These are phyloP conservation scores for Metellina segmentata DNA, from an alignment of 2,888 invertebrate genomes.

Conservation along the genomic window DNA sequence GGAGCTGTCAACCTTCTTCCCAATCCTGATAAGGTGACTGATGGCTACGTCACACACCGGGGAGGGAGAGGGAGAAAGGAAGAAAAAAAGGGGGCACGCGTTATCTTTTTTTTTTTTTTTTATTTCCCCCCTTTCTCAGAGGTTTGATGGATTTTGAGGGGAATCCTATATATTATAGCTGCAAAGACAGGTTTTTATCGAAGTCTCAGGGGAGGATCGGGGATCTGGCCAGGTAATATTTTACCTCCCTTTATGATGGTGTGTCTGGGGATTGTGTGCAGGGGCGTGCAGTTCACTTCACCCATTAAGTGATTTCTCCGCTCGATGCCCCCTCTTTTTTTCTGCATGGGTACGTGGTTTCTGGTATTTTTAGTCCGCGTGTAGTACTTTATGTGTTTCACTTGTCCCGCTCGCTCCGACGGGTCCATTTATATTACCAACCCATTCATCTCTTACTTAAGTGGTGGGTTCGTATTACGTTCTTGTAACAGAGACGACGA, in stretches of 20 bases:
- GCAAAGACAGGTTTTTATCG: constrained; percentile 61
- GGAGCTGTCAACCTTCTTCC: constrained; percentile 63
- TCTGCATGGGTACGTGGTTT: not conserved
- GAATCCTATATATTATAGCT: constrained; percentile 60
- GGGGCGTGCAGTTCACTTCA: not conserved
- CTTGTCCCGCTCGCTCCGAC: no score
- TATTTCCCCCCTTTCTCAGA: not conserved
- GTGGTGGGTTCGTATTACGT: not conserved
- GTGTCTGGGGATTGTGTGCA: constrained; percentile 29
- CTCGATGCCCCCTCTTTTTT: not conserved
- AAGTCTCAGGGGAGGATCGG: constrained; percentile 19
- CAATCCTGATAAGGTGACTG: constrained; percentile 60
- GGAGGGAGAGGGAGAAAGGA: not conserved
- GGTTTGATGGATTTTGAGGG: constrained; percentile 56
- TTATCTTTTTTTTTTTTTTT: constrained; percentile 41
- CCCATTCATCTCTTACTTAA: not conserved
- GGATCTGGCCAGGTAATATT: constrained; percentile 54
- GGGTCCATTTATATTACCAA: not conserved
- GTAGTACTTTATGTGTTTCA: no score
- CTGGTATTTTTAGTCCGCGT: not conserved
- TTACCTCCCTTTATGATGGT: constrained; percentile 17
- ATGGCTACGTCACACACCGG: constrained; percentile 45
- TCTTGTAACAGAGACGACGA: not conserved
- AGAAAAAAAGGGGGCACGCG: constrained; percentile 1
- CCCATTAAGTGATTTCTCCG: not conserved